Percentiles rank a stretch among this genome's conserved stretches.
These are phyloP conservation scores for Oophaga sylvatica DNA, from an alignment of 2,797 vertebrate genomes.

Conservation along the genomic window DNA sequence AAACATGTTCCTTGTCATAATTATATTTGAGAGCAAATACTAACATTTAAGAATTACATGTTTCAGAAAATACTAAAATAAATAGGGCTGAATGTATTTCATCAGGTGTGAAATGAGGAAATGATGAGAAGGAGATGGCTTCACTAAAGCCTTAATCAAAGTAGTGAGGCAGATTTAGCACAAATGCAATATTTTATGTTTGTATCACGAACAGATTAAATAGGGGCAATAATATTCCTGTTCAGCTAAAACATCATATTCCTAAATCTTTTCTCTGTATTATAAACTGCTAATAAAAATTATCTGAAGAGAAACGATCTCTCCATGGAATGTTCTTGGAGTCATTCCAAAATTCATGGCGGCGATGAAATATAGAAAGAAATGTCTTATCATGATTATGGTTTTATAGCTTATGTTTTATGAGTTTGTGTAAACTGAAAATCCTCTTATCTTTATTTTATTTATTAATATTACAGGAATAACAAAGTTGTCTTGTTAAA, in stretches of 20 bases:
- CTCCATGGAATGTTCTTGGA: slow-evolving; percentile 55
- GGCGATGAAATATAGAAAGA: slow-evolving; percentile 17
- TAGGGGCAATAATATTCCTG: slow-evolving; percentile 18
- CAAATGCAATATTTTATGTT: slow-evolving; percentile 33
- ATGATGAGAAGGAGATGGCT: slow-evolving; percentile 22
- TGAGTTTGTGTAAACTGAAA: not conserved
- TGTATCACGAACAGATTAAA: slow-evolving; percentile 29
- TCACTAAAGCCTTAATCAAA: slow-evolving; percentile 25
- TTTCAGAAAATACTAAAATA: slow-evolving; percentile 34
- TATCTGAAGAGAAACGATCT: slow-evolving; percentile 31
- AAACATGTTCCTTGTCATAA: not conserved
- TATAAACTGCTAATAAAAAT: slow-evolving; percentile 36
- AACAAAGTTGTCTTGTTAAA: not conserved
- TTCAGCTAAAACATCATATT: slow-evolving; percentile 26
- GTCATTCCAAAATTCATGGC: slow-evolving; percentile 21
- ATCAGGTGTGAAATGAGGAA: slow-evolving; percentile 17
- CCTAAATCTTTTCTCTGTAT: slow-evolving; percentile 42
- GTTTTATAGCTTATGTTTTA: slow-evolving; percentile 35
- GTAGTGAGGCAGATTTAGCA: slow-evolving; percentile 20
- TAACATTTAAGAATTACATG: not conserved
- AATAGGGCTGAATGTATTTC: slow-evolving; percentile 13
- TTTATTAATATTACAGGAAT: slow-evolving; percentile 18
- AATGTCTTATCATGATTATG: slow-evolving; percentile 34
- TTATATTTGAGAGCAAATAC: not conserved
- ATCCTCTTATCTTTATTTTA: slow-evolving; percentile 35